Evolutionary conservation across 2,797 vertebrate genomes (phyloP).

Genomic region (Dipus sagitta): DNA sequence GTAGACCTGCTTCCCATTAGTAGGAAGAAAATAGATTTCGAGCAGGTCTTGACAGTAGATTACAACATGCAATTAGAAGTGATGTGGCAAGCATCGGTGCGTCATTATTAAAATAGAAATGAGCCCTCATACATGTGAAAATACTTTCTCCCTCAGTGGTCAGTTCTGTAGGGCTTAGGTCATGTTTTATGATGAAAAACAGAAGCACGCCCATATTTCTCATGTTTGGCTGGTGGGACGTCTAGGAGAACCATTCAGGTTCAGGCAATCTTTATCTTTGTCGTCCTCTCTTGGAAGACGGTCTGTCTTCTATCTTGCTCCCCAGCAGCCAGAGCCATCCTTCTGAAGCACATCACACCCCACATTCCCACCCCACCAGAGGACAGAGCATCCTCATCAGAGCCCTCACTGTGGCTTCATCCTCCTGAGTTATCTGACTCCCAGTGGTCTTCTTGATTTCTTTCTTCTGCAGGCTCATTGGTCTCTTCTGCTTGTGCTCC

Average conservation of each 20-base stretch:
- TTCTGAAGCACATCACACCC: not conserved
- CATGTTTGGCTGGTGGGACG: fast-evolving
- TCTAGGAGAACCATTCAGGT: not conserved
- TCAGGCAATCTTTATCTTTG: not conserved
- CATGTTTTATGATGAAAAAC: not conserved
- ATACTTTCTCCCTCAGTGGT: not conserved
- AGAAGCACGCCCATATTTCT: not conserved
- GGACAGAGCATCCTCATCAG: not conserved
- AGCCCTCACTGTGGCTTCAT: not conserved
- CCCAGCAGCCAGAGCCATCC: not conserved
- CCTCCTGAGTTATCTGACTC: fast-evolving
- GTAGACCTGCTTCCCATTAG: not conserved
- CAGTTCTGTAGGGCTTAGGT: not conserved
- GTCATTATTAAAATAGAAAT: not conserved
- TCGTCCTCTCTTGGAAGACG: not conserved
- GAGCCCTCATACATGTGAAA: not conserved
- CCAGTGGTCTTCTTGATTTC: no score
- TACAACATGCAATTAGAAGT: not conserved
- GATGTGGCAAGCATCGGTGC: not conserved
- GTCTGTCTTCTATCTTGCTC: not conserved
- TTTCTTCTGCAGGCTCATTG: fast-evolving
- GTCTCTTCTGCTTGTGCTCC: not conserved
- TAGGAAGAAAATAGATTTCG: not conserved
- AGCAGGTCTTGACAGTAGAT: not conserved
- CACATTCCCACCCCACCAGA: no score